A percentile compares a stretch with the other conserved stretches of the same genome.
Evolutionary conservation across 2,888 invertebrate species (phyloP).

Genomic region (Malthinus flaveolus): DNA sequence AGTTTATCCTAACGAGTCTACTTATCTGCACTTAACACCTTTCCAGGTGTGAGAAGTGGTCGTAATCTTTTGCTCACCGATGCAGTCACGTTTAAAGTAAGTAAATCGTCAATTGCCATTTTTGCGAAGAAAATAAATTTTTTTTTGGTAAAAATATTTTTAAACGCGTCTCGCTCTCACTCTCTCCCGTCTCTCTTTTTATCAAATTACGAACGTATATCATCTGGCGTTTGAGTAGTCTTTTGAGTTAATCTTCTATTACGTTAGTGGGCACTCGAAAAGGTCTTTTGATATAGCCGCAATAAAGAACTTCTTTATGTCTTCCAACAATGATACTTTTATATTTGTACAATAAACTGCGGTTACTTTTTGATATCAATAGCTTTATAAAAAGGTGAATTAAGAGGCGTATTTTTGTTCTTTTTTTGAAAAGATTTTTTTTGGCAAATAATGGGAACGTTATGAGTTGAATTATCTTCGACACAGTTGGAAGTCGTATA

Average conservation of each 20-base stretch:
- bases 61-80: slow-evolving; percentile 27
- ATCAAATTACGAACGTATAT: slow-evolving; percentile 9
- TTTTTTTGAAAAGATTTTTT: slow-evolving; percentile 12
- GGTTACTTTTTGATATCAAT: slow-evolving; percentile 30
- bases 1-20: slow-evolving; percentile 19
- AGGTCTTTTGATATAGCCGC: slow-evolving; percentile 24
- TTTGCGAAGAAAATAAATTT: too few relatives aligned
- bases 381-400: slow-evolving; percentile 20
- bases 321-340: slow-evolving; percentile 25
- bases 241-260: slow-evolving; percentile 20
- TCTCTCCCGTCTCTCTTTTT: too few relatives aligned
- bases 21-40: slow-evolving; percentile 28
- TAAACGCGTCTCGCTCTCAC: too few relatives aligned
- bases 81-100: slow-evolving; percentile 24
- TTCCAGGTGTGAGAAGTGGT: slow-evolving; percentile 31
- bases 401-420: slow-evolving; percentile 10
- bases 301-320: slow-evolving; percentile 26
- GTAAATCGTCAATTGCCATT: slow-evolving; percentile 1
- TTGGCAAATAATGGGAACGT: slow-evolving; percentile 21
- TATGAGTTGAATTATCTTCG: slow-evolving; percentile 8
- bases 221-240: slow-evolving; percentile 18
- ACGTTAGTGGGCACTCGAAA: slow-evolving; percentile 8
- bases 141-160: too few relatives aligned
- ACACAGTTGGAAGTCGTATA: slow-evolving; percentile 20
- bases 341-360: slow-evolving; percentile 24